These are phyloP conservation scores for Dolichopus griseipennis DNA, from an alignment of 2,888 invertebrate species.

Conservation along the genomic window DNA sequence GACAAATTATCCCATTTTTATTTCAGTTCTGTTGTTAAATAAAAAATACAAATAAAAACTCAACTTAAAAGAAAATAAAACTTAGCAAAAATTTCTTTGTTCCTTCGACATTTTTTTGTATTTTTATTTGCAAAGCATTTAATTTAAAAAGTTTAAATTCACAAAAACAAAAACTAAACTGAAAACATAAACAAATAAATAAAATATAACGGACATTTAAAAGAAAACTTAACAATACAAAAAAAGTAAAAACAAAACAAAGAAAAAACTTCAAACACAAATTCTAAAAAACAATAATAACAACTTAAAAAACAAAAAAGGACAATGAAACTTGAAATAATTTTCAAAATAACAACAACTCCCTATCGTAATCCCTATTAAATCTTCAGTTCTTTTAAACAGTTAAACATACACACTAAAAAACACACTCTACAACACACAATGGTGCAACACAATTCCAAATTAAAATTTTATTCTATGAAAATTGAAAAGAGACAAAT, in stretches of 20 bases:
- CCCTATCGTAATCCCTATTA: too few species aligned
- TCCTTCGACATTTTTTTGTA: not conserved
- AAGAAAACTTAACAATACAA: not conserved
- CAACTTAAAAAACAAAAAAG: too few species aligned
- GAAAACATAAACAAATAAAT: not conserved
- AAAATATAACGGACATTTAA: not conserved
- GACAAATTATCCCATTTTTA: not conserved
- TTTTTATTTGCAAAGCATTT: not conserved
- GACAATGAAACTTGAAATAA: not conserved
- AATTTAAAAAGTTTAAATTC: conserved; percentile 1
- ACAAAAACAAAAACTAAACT: not conserved
- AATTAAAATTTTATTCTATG: too few species aligned
- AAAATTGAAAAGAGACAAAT: too few species aligned
- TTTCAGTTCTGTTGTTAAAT: not conserved
- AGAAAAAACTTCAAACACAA: not conserved
- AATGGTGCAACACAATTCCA: too few species aligned
- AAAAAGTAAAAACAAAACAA: too few species aligned
- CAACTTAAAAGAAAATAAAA: not conserved
- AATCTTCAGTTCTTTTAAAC: too few species aligned
- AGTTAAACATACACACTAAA: too few species aligned
- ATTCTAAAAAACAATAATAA: not conserved
- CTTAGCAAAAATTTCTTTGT: not conserved
- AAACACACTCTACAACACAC: too few species aligned
- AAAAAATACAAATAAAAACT: not conserved
- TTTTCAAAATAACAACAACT: too few species aligned